Base-by-base conservation (phyloP, 2,888 invertebrate species). In the Drosophila lacicola region DNA sequence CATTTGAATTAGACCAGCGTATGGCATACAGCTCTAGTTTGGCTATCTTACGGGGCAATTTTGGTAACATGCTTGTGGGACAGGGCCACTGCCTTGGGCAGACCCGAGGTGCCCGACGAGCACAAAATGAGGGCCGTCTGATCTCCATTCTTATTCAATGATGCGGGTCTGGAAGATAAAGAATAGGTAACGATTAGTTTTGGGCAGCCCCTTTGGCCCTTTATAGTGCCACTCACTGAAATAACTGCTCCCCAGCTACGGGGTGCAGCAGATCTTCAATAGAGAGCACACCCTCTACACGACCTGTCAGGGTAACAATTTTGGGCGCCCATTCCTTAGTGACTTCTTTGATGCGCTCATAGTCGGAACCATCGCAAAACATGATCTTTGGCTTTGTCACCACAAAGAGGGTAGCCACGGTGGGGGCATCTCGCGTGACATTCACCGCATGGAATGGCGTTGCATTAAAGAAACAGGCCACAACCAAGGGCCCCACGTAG, bases 61-160 rank as follows among this genome's bases (percentile, higher is more conserved):
- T 46, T 33, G 9, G 50, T 49, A 0, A 73, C 37, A 6, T 68
- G 64, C 0, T 73, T 67, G 44, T 87, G 81, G 10, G 83, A 82
- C 1, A 89, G 13, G 1, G 69, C 56, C 14, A 90, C 84, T 2
- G 84, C 84, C 62, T 90, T 90, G 21, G 89, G 82, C 11, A 74
- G 2, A 5, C 90, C 90, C 0, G 84, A 70, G 4, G 90, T 87
- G 33, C 90, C 90, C 4, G 90, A 89, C 1, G 90, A 90, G 57
- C 88, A 83, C 8, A 90, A 36, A 45, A 90, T 79, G 8, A 69
- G 70, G 0, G 80, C 81, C 1, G 68, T 68, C 21, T 87, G 81
- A 49, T 81, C 77, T 1, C 65, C 67, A 58, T 77, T 56, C 2
- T 11, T 44, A 1, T 45, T 44, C 41, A 84, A 19, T 1, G 25